Evolutionary conservation across 2,113 vertebrate genomes (phyloP).

Genomic region (Procavia capensis): DNA sequence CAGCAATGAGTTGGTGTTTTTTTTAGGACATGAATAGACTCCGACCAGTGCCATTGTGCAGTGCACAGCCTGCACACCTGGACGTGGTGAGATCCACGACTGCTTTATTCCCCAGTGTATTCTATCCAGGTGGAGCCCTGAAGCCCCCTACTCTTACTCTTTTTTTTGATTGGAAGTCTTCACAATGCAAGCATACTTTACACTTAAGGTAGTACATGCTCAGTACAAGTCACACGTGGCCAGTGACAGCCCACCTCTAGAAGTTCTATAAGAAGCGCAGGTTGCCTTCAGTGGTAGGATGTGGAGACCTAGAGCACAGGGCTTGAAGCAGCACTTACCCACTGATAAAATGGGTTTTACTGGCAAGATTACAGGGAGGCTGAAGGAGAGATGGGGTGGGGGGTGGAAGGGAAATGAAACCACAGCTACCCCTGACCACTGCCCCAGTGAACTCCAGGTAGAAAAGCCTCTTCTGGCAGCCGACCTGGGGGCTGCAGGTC

Average conservation of each 20-base stretch:
- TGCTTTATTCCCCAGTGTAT: neutral
- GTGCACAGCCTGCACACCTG: neutral
- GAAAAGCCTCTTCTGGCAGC: neutral
- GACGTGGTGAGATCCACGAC: accelerated
- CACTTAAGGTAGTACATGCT: too few species aligned
- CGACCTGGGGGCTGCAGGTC: too few species aligned
- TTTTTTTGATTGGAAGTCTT: neutral
- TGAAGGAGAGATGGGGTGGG: neutral
- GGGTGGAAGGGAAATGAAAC: too few species aligned
- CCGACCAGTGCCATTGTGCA: accelerated
- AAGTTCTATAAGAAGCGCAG: neutral
- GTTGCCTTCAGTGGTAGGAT: neutral
- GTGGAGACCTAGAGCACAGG: neutral
- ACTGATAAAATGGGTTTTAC: accelerated
- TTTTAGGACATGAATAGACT: accelerated
- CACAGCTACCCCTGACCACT: neutral
- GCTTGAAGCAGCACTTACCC: neutral
- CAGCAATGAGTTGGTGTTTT: too few species aligned
- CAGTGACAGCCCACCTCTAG: neutral
- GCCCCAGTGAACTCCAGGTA: too few species aligned
- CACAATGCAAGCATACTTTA: neutral
- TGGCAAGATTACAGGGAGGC: neutral
- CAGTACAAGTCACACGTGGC: neutral
- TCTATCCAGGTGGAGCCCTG: too few species aligned
- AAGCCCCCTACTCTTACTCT: neutral